Evolutionary conservation across 2,113 vertebrate species (phyloP).

Genomic region (Cryptotis parvus): DNA sequence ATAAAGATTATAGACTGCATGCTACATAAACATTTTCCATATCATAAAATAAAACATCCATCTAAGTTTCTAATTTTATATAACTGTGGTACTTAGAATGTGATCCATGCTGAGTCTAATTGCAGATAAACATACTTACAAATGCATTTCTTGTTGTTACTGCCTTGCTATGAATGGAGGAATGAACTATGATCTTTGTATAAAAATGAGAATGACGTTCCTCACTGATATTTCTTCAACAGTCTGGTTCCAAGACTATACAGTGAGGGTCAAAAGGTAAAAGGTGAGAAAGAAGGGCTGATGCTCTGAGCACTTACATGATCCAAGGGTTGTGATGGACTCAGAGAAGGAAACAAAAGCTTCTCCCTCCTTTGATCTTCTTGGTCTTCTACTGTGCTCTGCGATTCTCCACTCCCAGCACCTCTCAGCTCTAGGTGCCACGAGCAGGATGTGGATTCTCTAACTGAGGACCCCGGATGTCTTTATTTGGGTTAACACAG

Average conservation of each 20-base stretch:
- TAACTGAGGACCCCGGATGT: neutral
- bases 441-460: neutral
- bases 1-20: neutral
- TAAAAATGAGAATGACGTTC: neutral
- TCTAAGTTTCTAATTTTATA: neutral
- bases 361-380: neutral
- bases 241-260: neutral
- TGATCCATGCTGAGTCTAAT: neutral
- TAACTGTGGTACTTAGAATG: neutral
- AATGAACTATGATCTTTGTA: too few relatives aligned
- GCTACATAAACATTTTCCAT: neutral
- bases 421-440: neutral
- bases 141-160: neutral
- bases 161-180: neutral
- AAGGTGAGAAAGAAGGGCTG: neutral
- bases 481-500: too few relatives aligned
- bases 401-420: accelerated
- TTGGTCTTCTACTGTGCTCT: neutral
- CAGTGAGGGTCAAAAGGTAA: neutral
- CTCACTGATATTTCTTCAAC: neutral
- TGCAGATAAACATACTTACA: neutral
- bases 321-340: too few relatives aligned
- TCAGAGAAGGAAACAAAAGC: neutral
- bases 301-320: neutral
- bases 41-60: neutral